These are phyloP conservation scores for Notechis scutatus DNA, from an alignment of 2,113 vertebrate genomes.

Conservation along the genomic window DNA sequence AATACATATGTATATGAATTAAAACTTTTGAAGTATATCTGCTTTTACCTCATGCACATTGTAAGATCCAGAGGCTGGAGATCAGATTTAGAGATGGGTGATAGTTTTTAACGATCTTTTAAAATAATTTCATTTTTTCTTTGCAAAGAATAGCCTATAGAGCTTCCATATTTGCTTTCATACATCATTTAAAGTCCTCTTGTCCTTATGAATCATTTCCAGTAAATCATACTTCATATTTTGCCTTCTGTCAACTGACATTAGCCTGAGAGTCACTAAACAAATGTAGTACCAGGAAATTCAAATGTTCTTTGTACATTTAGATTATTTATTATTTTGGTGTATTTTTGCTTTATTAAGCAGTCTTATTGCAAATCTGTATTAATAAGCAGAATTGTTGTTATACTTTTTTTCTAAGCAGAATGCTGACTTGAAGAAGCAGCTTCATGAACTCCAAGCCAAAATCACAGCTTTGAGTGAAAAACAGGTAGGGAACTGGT, in stretches of 20 bases:
- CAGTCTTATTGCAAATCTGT: slow-evolving; percentile 65
- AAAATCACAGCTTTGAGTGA: slow-evolving; percentile 99
- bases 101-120: neutral
- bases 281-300: slow-evolving; percentile 7
- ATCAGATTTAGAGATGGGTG: neutral
- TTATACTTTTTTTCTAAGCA: slow-evolving; percentile 78
- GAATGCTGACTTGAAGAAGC: slow-evolving; percentile 99
- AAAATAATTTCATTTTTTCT: neutral
- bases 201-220: slow-evolving; percentile 39
- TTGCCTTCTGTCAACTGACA: neutral
- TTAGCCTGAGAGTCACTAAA: slow-evolving; percentile 7
- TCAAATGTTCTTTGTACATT: slow-evolving; percentile 47
- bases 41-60: neutral
- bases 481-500: slow-evolving; percentile 86
- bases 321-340: slow-evolving; percentile 58
- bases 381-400: slow-evolving; percentile 75
- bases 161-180: slow-evolving; percentile 14
- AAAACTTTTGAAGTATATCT: neutral
- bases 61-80: neutral
- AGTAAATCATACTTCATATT: slow-evolving; percentile 23
- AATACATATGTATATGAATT: neutral
- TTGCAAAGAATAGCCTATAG: neutral
- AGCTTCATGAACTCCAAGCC: slow-evolving; percentile 98
- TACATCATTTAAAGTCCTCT: too few species aligned
- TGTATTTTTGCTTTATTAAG: slow-evolving; percentile 32